Percentiles rank a stretch among this genome's conserved stretches.
Evolutionary conservation across 2,888 invertebrate species (phyloP).

Genomic region (Pterostichus niger): DNA sequence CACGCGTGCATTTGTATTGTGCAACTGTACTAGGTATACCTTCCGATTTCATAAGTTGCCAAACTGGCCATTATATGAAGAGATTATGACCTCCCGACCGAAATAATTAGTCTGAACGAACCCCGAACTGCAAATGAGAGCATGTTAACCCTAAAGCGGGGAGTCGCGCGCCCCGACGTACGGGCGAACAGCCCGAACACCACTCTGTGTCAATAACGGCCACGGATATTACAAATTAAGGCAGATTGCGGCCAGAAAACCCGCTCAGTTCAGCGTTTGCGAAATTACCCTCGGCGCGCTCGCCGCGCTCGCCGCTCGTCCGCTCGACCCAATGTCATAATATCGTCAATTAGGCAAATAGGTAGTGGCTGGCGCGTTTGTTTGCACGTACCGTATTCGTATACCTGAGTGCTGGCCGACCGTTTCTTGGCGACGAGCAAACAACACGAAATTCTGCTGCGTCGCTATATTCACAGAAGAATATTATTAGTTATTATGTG

Average conservation of each 20-base stretch:
- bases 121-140: slow-evolving; percentile 76
- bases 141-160: slow-evolving; percentile 75
- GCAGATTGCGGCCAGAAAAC: slow-evolving; percentile 74
- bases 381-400: slow-evolving; percentile 36
- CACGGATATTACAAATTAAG: slow-evolving; percentile 77
- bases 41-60: slow-evolving; percentile 75
- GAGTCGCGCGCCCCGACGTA: slow-evolving; percentile 38
- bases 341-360: slow-evolving; percentile 67
- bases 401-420: slow-evolving; percentile 24
- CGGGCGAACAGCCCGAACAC: slow-evolving; percentile 20
- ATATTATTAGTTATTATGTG: too few species aligned
- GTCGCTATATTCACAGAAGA: neutral
- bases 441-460: neutral
- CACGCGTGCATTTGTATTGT: neutral
- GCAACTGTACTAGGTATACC: slow-evolving; percentile 39
- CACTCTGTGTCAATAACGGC: slow-evolving; percentile 76
- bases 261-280: slow-evolving; percentile 70
- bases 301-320: slow-evolving; percentile 69
- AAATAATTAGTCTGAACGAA: slow-evolving; percentile 76
- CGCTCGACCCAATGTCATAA: slow-evolving; percentile 62
- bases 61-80: slow-evolving; percentile 77
- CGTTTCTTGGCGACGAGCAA: neutral
- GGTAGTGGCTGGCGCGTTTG: slow-evolving; percentile 55
- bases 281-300: slow-evolving; percentile 64
- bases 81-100: slow-evolving; percentile 78